Base-by-base conservation (phyloP, 2,888 invertebrate genomes). In the Limnephilus rhombicus region DNA sequence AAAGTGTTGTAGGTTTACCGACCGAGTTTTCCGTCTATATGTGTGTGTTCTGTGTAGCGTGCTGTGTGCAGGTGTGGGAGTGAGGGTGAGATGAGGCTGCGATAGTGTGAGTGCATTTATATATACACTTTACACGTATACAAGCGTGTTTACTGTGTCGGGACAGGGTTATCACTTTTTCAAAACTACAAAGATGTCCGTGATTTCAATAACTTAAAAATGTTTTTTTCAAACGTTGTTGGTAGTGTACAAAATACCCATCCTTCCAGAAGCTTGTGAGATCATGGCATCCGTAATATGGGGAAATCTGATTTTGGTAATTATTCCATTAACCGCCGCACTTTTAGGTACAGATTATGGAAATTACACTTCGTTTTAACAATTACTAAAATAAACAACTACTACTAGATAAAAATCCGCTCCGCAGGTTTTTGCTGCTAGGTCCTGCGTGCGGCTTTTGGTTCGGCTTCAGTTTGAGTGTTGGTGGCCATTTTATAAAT, bases 1-100 rank as follows among this genome's bases (percentile, higher is more conserved):
- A 82, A 90, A 90, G 89, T 81, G 89, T 31, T 87, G 15, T 87
- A 89, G 82, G 90, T 90, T 90, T 90, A 90, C 82, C 90, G 90
- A 90, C 90, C 90, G 90, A 90, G 82, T 90, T 90, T 90, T 41
- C 90, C 90, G 82, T 29, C 49, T n/a, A 3, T 86, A 49, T 11
- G 89, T 80, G 89, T n/a, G 80, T 68, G 80, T 31, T 37, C 18
- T 37, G 13, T 29, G 82, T 31, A 37, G 82, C 31, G 45, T 37
- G 29, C 45, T 5, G 31, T 24, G 87, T 41, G 49, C 31, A 53
- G 53, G 34, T 53, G 85, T 89, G 81, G 34, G 82, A 41, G 89
- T n/a, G 81, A 81, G 80, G 18, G 82, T 68, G 80, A 24, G 83
- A 12, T 18, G 45, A 45, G 9, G 90, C 37, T 15, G 82, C 83